Evolutionary conservation across 1,140 invertebrate species (phyloP).

Genomic region (Aphaenogaster rudis): DNA sequence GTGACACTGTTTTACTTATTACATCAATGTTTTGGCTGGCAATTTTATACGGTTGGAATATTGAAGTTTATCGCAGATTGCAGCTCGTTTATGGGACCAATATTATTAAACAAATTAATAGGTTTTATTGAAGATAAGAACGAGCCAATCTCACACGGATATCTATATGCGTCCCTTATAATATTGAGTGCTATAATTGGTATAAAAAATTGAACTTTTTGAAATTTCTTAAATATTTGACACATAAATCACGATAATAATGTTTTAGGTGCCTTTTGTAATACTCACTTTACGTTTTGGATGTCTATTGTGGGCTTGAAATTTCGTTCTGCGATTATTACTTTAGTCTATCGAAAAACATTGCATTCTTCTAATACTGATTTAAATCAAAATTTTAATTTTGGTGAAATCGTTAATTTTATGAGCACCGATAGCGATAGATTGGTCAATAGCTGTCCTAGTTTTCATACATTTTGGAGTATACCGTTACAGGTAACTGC

Average conservation of each 20-base stretch:
- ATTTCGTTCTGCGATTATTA: slow-evolving; percentile 94
- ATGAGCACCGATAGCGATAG: slow-evolving; percentile 98
- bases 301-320: slow-evolving; percentile 95
- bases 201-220: slow-evolving; percentile 77
- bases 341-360: slow-evolving; percentile 95
- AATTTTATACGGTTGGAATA: slow-evolving; percentile 96
- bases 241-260: slow-evolving; percentile 17
- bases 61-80: slow-evolving; percentile 95
- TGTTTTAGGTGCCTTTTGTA: slow-evolving; percentile 91
- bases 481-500: slow-evolving; percentile 94
- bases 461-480: slow-evolving; percentile 99
- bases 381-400: slow-evolving; percentile 89
- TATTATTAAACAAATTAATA: slow-evolving; percentile 95
- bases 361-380: slow-evolving; percentile 88
- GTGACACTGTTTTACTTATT: slow-evolving; percentile 91
- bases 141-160: slow-evolving; percentile 91
- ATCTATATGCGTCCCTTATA: slow-evolving; percentile 93
- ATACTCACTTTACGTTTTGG: slow-evolving; percentile 96
- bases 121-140: slow-evolving; percentile 92
- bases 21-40: slow-evolving; percentile 93
- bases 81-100: slow-evolving; percentile 94
- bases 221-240: slow-evolving; percentile 30
- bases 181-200: slow-evolving; percentile 90
- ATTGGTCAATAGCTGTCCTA: slow-evolving; percentile 97
- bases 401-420: slow-evolving; percentile 97